Evolutionary conservation across 2,888 invertebrate genomes (phyloP).

Genomic region (Synanthedon tipuliformis): DNA sequence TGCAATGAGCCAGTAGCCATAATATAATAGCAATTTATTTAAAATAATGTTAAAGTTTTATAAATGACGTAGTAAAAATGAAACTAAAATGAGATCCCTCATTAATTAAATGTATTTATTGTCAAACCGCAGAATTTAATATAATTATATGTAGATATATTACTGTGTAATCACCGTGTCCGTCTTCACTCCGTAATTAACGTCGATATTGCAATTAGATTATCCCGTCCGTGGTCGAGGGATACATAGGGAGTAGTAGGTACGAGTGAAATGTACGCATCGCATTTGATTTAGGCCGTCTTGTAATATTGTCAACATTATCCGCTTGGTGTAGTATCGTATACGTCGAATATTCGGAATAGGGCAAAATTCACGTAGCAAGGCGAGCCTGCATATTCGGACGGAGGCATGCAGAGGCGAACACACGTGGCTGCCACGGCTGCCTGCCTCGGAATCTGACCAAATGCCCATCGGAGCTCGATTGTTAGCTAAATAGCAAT

Average conservation of each 20-base stretch:
- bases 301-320: slow-evolving; percentile 45
- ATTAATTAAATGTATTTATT: slow-evolving; percentile 23
- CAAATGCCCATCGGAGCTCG: slow-evolving; percentile 64
- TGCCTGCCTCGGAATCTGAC: slow-evolving; percentile 61
- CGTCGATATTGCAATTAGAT: not conserved
- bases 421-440: slow-evolving; percentile 63
- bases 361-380: slow-evolving; percentile 56
- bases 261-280: slow-evolving; percentile 19
- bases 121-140: slow-evolving; percentile 32
- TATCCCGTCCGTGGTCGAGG: slow-evolving; percentile 1
- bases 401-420: slow-evolving; percentile 52
- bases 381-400: slow-evolving; percentile 50
- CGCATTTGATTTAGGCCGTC: slow-evolving; percentile 28
- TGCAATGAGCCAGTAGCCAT: no score
- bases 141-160: slow-evolving; percentile 1
- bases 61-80: no score
- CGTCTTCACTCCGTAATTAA: not conserved
- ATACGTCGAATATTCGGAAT: slow-evolving; percentile 59
- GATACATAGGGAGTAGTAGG: not conserved
- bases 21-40: no score
- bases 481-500: slow-evolving; percentile 61
- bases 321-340: slow-evolving; percentile 31
- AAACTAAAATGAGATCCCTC: no score
- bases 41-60: no score
- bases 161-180: slow-evolving; percentile 2